A percentile compares a stretch with the other conserved stretches of the same genome.
Evolutionary conservation across 1,140 invertebrate species (phyloP).

Genomic region (Zaprionus vittiger): DNA sequence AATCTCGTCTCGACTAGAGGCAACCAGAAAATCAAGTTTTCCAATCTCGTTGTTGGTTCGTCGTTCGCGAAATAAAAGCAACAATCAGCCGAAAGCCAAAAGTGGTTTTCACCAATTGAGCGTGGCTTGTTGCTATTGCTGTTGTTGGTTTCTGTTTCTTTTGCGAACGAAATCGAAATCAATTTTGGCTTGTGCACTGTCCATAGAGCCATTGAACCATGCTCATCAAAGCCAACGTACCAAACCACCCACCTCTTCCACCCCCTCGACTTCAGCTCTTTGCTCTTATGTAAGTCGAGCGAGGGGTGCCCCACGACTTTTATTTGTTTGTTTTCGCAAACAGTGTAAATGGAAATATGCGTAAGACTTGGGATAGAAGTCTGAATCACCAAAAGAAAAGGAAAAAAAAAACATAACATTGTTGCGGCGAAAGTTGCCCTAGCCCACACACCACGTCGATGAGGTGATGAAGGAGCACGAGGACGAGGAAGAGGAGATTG

Average conservation of each 20-base stretch:
- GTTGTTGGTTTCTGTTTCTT: conserved; percentile 17
- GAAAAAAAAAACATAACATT: conserved; percentile 31
- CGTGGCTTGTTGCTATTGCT: conserved; percentile 29
- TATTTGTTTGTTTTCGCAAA: conserved; percentile 45
- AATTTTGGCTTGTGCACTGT: conserved; percentile 38
- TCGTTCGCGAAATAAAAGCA: conserved; percentile 45
- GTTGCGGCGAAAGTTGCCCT: conserved; percentile 53
- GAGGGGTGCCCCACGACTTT: conserved; percentile 39
- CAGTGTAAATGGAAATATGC: conserved; percentile 43
- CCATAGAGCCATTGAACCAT: conserved; percentile 51
- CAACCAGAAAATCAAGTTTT: conserved; percentile 56
- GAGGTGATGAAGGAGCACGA: neutral
- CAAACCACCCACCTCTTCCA: too few relatives aligned
- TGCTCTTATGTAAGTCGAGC: conserved; percentile 38
- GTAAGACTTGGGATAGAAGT: conserved; percentile 23
- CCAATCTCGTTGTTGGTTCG: conserved; percentile 37
- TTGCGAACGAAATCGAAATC: conserved; percentile 51
- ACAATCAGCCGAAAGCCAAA: conserved; percentile 46
- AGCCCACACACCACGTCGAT: conserved; percentile 25
- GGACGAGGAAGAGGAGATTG: neutral
- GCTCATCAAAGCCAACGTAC: conserved; percentile 46
- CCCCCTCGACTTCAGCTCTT: neutral
- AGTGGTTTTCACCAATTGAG: conserved; percentile 55
- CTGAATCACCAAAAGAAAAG: neutral
- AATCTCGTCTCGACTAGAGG: neutral